Base-by-base conservation (phyloP, 2,113 vertebrate genomes). In the Notothenia coriiceps region DNA sequence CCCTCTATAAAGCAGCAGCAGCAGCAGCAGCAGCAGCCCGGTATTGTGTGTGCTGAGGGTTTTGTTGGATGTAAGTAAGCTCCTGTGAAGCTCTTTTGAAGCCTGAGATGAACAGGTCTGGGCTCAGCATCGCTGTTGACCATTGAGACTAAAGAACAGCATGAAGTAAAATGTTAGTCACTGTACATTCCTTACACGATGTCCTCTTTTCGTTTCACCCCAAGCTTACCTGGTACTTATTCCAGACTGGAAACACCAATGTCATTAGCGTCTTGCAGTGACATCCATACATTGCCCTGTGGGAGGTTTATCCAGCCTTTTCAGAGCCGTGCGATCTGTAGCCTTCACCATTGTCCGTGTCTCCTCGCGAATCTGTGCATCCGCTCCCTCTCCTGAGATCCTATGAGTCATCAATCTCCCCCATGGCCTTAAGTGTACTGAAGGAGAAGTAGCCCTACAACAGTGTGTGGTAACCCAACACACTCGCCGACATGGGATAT, bases 341-440 rank as follows among this genome's bases (percentile, higher is more conserved):
- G 75, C 71, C 46, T 50, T 78, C 65, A 54, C 78, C 51, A 76
- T 83, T 83, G 87, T 90, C 66, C 46, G 49, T 35, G 76, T 87
- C 78, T 86, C 59, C 67, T 76, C 76, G 68, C 65, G 86, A 66
- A 89, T 87, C 79, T 74, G 75, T 83, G 70, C 55, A 65, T 73
- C 80, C 29, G 82, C 79, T 83, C 60, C 40, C 61, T 90, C 86
- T 92, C 81, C 85, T 86, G 82, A 85, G 87, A 86, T 88, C 79
- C 74, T 70, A 8, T 94, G 92, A 93, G 70, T 93, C 92, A 94
- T 91, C 88, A 79, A 67, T 90, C 84, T 87, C 74, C 79, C 79
- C 82, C 59, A 67, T 59, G 86, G 88, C 83, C 64, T 87, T 65
- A 54, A 78, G 72, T 89, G 78, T 85, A 69, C 64, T 74, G 63